Evolutionary conservation across 2,113 vertebrate species (phyloP).

Genomic region (Thamnophis sirtalis): DNA sequence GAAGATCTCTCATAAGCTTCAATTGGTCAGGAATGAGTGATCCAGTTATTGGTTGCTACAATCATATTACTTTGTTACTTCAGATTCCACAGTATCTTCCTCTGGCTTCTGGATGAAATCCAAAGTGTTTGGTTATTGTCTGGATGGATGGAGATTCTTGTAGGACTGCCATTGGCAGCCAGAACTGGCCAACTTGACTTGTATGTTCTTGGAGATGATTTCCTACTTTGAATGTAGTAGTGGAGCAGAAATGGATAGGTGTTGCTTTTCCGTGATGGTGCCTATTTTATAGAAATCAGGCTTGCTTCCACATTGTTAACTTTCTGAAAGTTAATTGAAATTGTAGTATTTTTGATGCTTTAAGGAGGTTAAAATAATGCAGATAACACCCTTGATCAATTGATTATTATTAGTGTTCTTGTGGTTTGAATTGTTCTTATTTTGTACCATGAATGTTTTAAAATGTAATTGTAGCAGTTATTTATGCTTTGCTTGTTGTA

Average conservation of each 20-base stretch:
- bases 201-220: background rate
- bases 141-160: background rate
- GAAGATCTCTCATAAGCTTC: background rate
- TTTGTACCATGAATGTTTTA: background rate
- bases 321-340: background rate
- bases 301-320: background rate
- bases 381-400: background rate
- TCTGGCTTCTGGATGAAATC: background rate
- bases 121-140: background rate
- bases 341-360: background rate
- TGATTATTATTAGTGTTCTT: background rate
- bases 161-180: background rate
- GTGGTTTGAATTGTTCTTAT: background rate
- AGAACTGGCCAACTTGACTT: background rate
- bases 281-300: background rate
- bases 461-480: background rate
- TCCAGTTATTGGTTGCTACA: background rate
- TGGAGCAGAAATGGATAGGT: background rate
- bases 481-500: background rate
- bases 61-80: background rate
- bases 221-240: background rate
- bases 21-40: background rate
- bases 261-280: background rate
- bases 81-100: background rate
- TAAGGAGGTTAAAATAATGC: background rate